Evolutionary conservation across 2,888 invertebrate genomes (phyloP), one percentile per base, ranked within the genome.

Genomic region (Andrena camellia): DNA sequence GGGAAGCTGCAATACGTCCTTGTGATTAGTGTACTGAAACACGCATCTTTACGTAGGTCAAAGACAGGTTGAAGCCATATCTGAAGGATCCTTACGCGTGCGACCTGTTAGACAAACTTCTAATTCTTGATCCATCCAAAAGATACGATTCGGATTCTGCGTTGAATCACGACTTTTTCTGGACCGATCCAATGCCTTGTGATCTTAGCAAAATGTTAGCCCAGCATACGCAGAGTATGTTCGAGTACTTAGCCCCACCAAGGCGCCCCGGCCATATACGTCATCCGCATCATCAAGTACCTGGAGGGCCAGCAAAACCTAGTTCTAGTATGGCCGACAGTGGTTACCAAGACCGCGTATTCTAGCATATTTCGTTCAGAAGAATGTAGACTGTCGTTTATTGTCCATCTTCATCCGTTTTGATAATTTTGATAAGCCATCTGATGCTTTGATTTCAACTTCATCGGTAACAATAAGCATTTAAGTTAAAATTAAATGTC

Each of bases 161-260:
- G 0, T 94, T 99, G 1, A 98, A 99, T 94, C 99, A 99, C 92
- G 98, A 99, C 93, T 99, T 99, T 95, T 99, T 99, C 95, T 99
- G 99, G 98, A 97, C 97, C 5, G 98, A 99, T 93, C 99, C 99
- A 0, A 97, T 98, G 97, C 99, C 99, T 0, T 97, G 84, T 69
- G 98, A 98, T 92, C 95, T 98, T 50, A 97, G 96, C 71, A 97
- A 97, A 95, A 99, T 99, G 98, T 94, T 99, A 85, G 98, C 98
- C 0, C 98, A 98, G 90, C 97, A 97, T 95, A 97, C 96, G 84
- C 98, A 96, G 85, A 98, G 98, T 94, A 99, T 99, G 99, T 99
- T 99, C 93, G 99, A 99, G 93, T 99, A 97, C 94, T 95, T 99
- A 82, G 96, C 97, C 83, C 96, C 97, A 84, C 96, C 98, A 75